Evolutionary conservation across 1,140 invertebrate genomes (phyloP).

Genomic region (Sitodiplosis mosellana): DNA sequence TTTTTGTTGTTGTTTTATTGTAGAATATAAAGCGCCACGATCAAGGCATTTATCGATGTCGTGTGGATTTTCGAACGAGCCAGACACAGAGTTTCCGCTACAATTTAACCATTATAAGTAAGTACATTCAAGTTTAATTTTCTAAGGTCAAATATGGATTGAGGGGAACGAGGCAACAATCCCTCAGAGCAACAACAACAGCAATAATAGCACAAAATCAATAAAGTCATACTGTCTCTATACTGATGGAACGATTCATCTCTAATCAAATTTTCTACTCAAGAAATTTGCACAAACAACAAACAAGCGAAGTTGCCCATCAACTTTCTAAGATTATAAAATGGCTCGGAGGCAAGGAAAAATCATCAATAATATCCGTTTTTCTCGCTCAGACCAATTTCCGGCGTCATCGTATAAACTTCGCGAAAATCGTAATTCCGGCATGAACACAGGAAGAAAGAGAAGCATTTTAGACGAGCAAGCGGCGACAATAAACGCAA

Average conservation of each 20-base stretch:
- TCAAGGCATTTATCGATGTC: slow-evolving; percentile 70
- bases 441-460: no score
- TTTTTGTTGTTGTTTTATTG: no score
- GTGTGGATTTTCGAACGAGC: slow-evolving; percentile 73
- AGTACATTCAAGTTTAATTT: slow-evolving; percentile 23
- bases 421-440: background rate
- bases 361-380: background rate
- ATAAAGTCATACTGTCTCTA: no score
- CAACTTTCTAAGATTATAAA: background rate
- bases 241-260: no score
- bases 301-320: background rate
- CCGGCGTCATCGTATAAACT: background rate
- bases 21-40: slow-evolving; percentile 65
- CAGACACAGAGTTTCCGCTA: slow-evolving; percentile 73
- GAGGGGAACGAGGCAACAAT: no score
- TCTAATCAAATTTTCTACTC: no score
- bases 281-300: no score
- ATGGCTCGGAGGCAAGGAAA: background rate
- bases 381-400: background rate
- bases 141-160: background rate
- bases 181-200: no score
- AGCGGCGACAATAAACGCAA: no score
- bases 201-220: no score
- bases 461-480: no score
- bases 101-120: slow-evolving; percentile 75